Base-by-base conservation (phyloP, 2,888 invertebrate species). In the Empis stercorea region DNA sequence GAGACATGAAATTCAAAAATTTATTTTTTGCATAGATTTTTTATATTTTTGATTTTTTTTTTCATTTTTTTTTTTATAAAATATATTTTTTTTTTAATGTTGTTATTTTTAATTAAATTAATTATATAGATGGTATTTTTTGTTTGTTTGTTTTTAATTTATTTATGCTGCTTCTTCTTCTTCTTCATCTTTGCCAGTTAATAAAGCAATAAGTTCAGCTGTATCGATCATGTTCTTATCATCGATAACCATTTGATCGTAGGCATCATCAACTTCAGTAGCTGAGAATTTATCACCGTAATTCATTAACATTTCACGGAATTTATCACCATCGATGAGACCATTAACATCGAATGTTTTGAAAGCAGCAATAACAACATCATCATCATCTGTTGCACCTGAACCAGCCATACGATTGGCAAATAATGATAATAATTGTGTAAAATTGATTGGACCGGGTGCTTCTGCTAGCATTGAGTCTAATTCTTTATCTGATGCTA, bases 361-460 rank as follows among this genome's bases (percentile, higher is more conserved):
- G 81, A 93, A 93, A 70, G 92, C 92, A 69, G 81, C 84, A 71
- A 87, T 81, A 71, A 93, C 88, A 63, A 88, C 87, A 57, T 87
- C 89, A 66, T 94, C 93, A 59, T 92, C 91, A 71, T 93, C 93
- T 60, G 81, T 76, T 66, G 83, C 83, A 66, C 85, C 84, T 58
- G 87, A 87, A 61, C 87, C 86, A 64, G 88, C 84, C 87, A 92
- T 91, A 68, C 92, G 84, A 73, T 78, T 81, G 66, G 89, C 92
- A 76, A 93, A 93, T 62, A 93, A 79, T 65, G 85, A 87, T 66
- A 93, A 77, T 70, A 92, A 78, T 75, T 92, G 92, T 61, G 93
- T 93, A 80, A 93, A 93, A 78, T 92, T 93, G 75, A 93, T 84
- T 68, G 92, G 92, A 64, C 87, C 92, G 59, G 87, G 75, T 58